Evolutionary conservation across 2,888 invertebrate species (phyloP).

Genomic region (Elysia crispata): DNA sequence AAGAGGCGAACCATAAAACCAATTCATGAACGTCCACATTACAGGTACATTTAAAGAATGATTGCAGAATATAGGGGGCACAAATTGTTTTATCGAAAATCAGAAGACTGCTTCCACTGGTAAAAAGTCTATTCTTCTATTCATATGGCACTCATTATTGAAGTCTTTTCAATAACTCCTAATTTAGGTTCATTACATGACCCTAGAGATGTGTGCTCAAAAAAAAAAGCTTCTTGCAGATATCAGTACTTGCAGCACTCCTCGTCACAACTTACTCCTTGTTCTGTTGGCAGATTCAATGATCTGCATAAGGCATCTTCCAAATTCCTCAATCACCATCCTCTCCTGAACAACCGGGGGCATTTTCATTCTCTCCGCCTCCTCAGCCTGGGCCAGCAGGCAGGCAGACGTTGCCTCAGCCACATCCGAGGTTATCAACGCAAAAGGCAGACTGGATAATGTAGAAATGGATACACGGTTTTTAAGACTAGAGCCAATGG

Average conservation of each 20-base stretch:
- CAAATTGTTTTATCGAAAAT: no score
- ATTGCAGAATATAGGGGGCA: no score
- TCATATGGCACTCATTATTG: background rate
- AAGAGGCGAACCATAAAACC: no score
- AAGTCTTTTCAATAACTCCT: background rate
- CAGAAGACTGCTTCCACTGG: no score
- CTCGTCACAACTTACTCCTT: constrained; percentile 60
- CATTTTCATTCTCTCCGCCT: constrained; percentile 84
- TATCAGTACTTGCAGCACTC: no score
- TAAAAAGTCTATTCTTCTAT: no score
- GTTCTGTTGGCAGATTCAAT: constrained; percentile 84
- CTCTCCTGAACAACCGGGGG: constrained; percentile 84
- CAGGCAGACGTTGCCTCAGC: constrained; percentile 97
- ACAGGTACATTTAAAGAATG: no score
- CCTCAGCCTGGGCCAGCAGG: constrained; percentile 93
- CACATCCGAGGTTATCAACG: constrained; percentile 94
- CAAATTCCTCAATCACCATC: constrained; percentile 94
- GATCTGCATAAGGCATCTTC: constrained; percentile 94
- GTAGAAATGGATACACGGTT: no score
- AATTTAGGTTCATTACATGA: background rate
- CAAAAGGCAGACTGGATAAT: constrained; percentile 86
- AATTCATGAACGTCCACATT: no score
- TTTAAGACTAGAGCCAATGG: no score
- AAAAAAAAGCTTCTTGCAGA: background rate
- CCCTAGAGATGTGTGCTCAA: background rate